Conservation (phyloP, 2,797 vertebrate species). For the Ispidina picta region DNA sequence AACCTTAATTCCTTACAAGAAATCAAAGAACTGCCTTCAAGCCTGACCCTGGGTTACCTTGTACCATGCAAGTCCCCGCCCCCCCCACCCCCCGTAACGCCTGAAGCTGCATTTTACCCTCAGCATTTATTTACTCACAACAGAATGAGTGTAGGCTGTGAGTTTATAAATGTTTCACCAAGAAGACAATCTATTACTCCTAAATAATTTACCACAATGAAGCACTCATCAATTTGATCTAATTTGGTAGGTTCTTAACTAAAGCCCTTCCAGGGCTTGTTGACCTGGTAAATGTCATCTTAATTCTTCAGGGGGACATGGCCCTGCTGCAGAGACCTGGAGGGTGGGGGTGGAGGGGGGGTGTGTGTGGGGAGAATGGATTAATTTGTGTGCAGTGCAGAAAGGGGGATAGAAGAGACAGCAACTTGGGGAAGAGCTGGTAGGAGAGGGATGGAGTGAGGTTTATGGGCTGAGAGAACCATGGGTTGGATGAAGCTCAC, state of each 20-base stretch:
- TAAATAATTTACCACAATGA: not conserved
- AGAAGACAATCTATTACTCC: not conserved
- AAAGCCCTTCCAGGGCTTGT: not conserved
- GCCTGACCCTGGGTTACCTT: not conserved
- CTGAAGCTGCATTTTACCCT: not conserved
- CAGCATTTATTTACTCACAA: not conserved
- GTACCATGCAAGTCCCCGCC: not conserved
- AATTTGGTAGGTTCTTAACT: not conserved
- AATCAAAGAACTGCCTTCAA: not conserved
- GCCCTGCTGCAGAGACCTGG: not conserved
- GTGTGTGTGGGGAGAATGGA: too few relatives aligned
- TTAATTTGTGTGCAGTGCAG: not conserved
- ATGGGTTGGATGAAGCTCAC: not conserved
- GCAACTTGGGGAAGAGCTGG: not conserved
- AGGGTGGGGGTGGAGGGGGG: not conserved
- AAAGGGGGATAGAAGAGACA: not conserved
- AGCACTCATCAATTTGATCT: not conserved
- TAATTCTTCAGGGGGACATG: not conserved
- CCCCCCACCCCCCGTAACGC: fast-evolving
- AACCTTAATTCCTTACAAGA: not conserved
- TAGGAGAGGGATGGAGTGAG: not conserved
- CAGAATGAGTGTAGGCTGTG: not conserved
- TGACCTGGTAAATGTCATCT: not conserved
- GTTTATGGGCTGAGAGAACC: not conserved
- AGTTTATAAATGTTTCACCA: not conserved